Evolutionary conservation across 2,113 vertebrate species (phyloP).

Genomic region (Mustela nigripes): DNA sequence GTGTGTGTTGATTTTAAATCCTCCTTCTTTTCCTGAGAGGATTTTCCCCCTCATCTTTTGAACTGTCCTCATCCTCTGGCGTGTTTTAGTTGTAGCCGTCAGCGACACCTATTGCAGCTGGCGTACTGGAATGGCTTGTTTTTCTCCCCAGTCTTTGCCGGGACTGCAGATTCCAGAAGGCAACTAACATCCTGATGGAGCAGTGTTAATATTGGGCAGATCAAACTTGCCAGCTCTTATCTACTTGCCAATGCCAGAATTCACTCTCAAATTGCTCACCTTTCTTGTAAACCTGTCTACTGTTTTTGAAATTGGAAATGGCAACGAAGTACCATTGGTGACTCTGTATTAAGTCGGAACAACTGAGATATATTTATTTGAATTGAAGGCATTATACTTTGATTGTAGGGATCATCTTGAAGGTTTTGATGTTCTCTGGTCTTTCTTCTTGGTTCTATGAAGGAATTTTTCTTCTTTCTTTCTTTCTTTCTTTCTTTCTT

Average conservation of each 20-base stretch:
- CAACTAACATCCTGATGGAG: neutral
- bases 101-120: neutral
- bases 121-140: neutral
- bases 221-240: neutral
- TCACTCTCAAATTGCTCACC: neutral
- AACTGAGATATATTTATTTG: neutral
- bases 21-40: neutral
- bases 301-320: neutral
- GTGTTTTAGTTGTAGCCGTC: neutral
- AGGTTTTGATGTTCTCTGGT: neutral
- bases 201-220: fast-evolving
- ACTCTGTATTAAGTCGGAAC: neutral
- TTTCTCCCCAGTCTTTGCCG: neutral
- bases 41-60: neutral
- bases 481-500: neutral
- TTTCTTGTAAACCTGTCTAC: neutral
- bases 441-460: slow-evolving; percentile 43
- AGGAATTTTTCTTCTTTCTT: neutral
- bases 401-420: neutral
- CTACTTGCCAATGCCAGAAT: neutral
- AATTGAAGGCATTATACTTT: neutral
- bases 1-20: neutral
- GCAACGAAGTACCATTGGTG: neutral
- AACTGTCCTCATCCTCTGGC: neutral
- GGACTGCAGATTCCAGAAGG: neutral